Conservation (phyloP, 2,113 vertebrate genomes). For the Proterorhinus semilunaris region DNA sequence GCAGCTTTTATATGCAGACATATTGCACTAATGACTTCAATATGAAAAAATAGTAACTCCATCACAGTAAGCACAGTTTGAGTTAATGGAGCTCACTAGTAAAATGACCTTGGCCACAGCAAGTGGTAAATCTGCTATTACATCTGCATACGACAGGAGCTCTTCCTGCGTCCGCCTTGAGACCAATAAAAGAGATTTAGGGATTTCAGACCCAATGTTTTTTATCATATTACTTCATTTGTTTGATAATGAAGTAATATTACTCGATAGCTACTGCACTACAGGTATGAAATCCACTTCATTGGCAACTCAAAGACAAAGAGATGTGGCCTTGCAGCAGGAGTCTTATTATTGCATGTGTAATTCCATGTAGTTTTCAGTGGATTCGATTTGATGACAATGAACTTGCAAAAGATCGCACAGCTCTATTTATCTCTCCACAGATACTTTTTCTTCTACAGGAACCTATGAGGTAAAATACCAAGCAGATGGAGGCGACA, state of each 20-base stretch:
- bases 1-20: slow-evolving; percentile 56
- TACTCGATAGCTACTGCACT: slow-evolving; percentile 21
- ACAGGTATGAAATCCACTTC: slow-evolving; percentile 31
- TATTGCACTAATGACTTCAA: slow-evolving; percentile 61
- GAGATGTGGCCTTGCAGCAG: slow-evolving; percentile 37
- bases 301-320: slow-evolving; percentile 3
- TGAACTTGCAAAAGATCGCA: neutral
- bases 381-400: neutral
- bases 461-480: slow-evolving; percentile 1
- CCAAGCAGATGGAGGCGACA: slow-evolving; percentile 17
- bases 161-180: slow-evolving; percentile 12
- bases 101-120: slow-evolving; percentile 48
- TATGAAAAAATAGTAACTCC: slow-evolving; percentile 61
- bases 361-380: slow-evolving; percentile 12
- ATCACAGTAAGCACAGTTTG: slow-evolving; percentile 47
- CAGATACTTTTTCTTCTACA: slow-evolving; percentile 24
- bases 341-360: slow-evolving; percentile 36
- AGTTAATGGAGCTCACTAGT: slow-evolving; percentile 56
- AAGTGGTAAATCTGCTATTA: slow-evolving; percentile 38
- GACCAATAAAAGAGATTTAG: slow-evolving; percentile 29
- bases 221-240: slow-evolving; percentile 33
- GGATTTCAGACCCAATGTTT: slow-evolving; percentile 26
- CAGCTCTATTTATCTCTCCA: slow-evolving; percentile 1
- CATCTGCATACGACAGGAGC: slow-evolving; percentile 20
- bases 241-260: too few species aligned